Conservation (phyloP, 2,113 vertebrate species). For the Perccottus glenii region DNA sequence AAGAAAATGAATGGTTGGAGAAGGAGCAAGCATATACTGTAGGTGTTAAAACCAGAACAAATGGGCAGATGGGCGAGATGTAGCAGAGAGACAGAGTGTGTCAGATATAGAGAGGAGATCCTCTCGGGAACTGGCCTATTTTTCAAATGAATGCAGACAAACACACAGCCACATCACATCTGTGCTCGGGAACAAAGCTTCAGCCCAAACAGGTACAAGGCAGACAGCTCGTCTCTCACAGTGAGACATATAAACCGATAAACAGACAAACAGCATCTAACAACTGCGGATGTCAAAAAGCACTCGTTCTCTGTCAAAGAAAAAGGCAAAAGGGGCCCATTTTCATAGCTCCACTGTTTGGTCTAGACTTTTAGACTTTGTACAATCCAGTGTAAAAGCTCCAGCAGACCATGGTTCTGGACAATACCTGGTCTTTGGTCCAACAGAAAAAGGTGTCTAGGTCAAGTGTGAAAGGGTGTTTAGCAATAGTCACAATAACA, state of each 20-base stretch:
- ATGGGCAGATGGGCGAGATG: slow-evolving; percentile 34
- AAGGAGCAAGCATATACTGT: slow-evolving; percentile 9
- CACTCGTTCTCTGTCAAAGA: too few relatives aligned
- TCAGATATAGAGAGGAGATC: slow-evolving; percentile 15
- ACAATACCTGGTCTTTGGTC: too few relatives aligned
- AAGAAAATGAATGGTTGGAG: slow-evolving; percentile 36
- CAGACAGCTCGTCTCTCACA: slow-evolving; percentile 10
- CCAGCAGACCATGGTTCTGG: too few relatives aligned
- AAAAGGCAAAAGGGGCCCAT: too few relatives aligned
- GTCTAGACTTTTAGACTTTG: too few relatives aligned
- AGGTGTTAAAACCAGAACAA: slow-evolving; percentile 43
- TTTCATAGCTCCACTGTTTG: too few relatives aligned
- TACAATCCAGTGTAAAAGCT: too few relatives aligned
- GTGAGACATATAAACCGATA: neutral
- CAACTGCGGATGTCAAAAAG: neutral
- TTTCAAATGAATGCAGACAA: slow-evolving; percentile 60
- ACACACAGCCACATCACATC: slow-evolving; percentile 35
- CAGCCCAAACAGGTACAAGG: slow-evolving; percentile 6
- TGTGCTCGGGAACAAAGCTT: slow-evolving; percentile 25
- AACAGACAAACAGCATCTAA: neutral
- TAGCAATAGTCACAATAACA: too few relatives aligned
- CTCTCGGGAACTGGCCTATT: slow-evolving; percentile 65
- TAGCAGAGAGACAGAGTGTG: neutral
- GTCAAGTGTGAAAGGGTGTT: too few relatives aligned
- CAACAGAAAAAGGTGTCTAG: too few relatives aligned